These are phyloP conservation scores for Lysandra coridon DNA, from an alignment of 2,888 invertebrate species.

Conservation along the genomic window DNA sequence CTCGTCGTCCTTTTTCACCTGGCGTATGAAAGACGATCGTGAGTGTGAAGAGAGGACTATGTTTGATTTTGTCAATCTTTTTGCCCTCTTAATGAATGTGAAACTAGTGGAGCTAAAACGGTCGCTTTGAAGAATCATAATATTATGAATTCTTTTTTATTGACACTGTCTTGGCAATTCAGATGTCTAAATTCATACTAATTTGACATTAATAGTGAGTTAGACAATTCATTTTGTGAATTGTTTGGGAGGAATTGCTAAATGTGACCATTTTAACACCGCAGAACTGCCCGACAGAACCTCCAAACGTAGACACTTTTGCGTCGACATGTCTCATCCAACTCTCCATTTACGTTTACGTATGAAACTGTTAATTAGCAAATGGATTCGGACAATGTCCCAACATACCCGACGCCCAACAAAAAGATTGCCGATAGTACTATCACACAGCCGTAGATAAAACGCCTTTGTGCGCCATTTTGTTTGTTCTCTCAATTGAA, in stretches of 20 bases:
- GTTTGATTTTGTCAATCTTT: too few species aligned
- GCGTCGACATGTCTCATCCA: background rate
- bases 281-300: background rate
- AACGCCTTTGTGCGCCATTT: slow-evolving; percentile 16
- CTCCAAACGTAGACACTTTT: background rate
- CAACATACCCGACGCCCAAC: background rate
- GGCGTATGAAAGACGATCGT: too few species aligned
- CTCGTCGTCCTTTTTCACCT: too few species aligned
- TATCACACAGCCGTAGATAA: background rate
- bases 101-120: background rate
- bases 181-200: too few species aligned
- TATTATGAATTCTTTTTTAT: too few species aligned
- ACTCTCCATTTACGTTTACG: background rate
- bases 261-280: too few species aligned
- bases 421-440: slow-evolving; percentile 24
- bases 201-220: too few species aligned
- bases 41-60: too few species aligned
- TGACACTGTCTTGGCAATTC: too few species aligned
- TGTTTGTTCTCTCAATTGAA: slow-evolving; percentile 14
- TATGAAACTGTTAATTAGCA: slow-evolving; percentile 24
- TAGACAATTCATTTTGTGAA: too few species aligned
- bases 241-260: too few species aligned
- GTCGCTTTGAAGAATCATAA: too few species aligned
- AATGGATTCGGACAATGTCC: slow-evolving; percentile 25
- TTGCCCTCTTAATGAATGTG: background rate